Base-by-base conservation (phyloP, 2,113 vertebrate species). In the Fulmarus glacialis region DNA sequence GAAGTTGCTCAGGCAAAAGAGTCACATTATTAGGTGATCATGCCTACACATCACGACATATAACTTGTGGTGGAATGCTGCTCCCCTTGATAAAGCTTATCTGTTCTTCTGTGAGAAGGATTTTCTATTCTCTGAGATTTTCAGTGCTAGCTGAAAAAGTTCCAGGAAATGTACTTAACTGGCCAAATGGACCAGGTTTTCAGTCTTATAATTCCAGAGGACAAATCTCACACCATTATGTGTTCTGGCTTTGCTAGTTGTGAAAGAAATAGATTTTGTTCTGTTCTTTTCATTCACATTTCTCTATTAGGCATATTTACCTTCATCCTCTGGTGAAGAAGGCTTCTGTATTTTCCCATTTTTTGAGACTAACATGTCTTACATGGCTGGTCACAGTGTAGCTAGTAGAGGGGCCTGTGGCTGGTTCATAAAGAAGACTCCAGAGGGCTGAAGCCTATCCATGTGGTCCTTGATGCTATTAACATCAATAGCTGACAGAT, bases 111-210 rank as follows among this genome's bases (percentile, higher is more conserved):
- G 12, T 2, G 11, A 77, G 80, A 53, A 63, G 11, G 30, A 52
- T 84, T 91, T 80, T 91, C 34, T 72, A 18, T 71, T 86, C n/a
- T 83, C 62, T 43, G 29, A 72, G 16, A 63, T 89, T 73, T 91
- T 81, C 58, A 77, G 26, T n/a, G 45, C 34, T 87, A 78, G 40
- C 59, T 87, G 11, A 81, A 82, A 87, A 84, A 84, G 6, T 16
- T 78, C 14, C 29, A 58, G 13, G 45, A 85, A 70, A 30, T n/a
- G 6, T 47, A 53, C 38, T 63, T 72, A 38, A 26, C 36, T 60
- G 59, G 19, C 6, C 40, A 72, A 79, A 62, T 27, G 22, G 20
- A 34, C 40, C 23, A 64, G 9, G 12, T 52, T 93, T 78, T 82
- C 36, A 82, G 36, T 48, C 20, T 42, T 77, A 2, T 8, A 42